These are phyloP conservation scores for Anarsia innoxiella DNA, from an alignment of 2,888 invertebrate genomes.

Conservation along the genomic window DNA sequence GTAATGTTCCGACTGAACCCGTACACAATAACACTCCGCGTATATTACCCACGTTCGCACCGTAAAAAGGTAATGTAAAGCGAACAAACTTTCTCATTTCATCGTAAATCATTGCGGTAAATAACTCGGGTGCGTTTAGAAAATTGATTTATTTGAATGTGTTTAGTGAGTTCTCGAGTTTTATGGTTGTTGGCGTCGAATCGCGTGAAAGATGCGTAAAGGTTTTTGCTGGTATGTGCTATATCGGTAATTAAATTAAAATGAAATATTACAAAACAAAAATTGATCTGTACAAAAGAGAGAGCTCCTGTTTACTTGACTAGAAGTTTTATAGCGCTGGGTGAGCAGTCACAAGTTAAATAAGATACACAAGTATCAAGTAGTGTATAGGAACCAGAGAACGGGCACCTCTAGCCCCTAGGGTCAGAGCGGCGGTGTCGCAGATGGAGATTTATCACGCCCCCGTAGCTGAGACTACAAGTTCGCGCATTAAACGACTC, in stretches of 20 bases:
- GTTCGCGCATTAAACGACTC: constrained; percentile 75
- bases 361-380: no score
- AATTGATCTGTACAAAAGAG: no score
- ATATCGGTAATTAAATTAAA: no score
- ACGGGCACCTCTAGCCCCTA: no score
- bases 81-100: constrained; percentile 38
- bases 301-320: no score
- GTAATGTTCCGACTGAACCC: constrained; percentile 40
- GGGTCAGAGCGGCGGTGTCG: constrained; percentile 25
- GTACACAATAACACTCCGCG: constrained; percentile 33
- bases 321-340: no score
- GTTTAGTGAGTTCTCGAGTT: constrained; percentile 52
- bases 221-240: no score
- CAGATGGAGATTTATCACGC: constrained; percentile 72
- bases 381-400: no score
- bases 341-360: no score
- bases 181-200: constrained; percentile 20
- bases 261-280: no score
- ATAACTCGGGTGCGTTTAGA: constrained; percentile 51
- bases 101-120: constrained; percentile 51
- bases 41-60: constrained; percentile 29
- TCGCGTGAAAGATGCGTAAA: no score
- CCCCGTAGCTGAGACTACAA: constrained; percentile 68
- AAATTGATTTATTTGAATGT: constrained; percentile 60
- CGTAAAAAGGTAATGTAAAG: constrained; percentile 32